phyloP scores from a whole-genome alignment of 2,888 invertebrate species.

The Diaphora mendica region DNA sequence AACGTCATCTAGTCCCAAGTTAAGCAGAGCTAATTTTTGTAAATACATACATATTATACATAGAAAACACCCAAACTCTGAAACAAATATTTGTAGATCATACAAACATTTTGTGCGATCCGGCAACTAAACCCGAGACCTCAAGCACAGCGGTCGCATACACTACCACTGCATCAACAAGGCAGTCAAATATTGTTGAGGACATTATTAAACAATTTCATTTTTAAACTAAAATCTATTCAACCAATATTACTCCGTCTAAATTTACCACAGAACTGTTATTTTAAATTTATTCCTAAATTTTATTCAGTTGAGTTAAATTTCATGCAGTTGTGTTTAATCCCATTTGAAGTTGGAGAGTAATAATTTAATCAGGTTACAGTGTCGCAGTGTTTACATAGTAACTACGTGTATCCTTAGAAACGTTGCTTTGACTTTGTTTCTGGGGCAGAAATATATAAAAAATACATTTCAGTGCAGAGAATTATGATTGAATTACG shows the following conservation, averaged over 20 bases:
- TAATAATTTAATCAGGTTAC: constrained; percentile 10
- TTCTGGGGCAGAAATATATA: neutral
- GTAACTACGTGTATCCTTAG: neutral
- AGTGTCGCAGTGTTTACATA: neutral
- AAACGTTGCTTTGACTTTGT: neutral
- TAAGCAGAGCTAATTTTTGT: too few species aligned
- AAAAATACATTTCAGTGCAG: neutral
- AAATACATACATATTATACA: too few species aligned
- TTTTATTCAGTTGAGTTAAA: neutral
- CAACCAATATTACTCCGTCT: neutral
- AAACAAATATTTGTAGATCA: too few species aligned
- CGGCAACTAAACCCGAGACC: too few species aligned
- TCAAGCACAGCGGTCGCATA: too few species aligned
- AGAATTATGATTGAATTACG: neutral
- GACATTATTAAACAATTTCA: neutral
- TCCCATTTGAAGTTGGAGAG: constrained; percentile 3
- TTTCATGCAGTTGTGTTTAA: constrained; percentile 7
- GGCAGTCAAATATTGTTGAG: too few species aligned
- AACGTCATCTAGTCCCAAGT: too few species aligned
- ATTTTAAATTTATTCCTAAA: constrained; percentile 3
- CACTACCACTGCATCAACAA: too few species aligned
- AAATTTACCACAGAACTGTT: constrained; percentile 1
- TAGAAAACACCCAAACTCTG: too few species aligned
- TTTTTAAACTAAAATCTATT: constrained; percentile 1
- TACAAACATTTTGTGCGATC: too few species aligned